These are phyloP conservation scores for Argya squamiceps DNA, from an alignment of 2,797 vertebrate species.

Conservation along the genomic window DNA sequence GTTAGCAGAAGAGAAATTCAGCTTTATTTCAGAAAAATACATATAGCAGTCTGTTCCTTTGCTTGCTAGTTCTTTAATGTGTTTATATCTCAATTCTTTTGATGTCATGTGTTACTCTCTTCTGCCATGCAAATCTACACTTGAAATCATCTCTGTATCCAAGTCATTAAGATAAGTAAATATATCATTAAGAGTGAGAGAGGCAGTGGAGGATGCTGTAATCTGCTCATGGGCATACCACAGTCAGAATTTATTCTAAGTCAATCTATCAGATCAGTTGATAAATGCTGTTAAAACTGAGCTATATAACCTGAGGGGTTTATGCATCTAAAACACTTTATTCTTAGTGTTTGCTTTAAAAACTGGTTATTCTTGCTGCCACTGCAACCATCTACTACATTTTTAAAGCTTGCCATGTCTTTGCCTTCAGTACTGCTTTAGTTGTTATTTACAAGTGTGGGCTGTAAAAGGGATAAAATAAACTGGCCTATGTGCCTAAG, in stretches of 20 bases:
- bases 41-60: neutral
- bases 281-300: neutral
- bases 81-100: neutral
- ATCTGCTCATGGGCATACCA: neutral
- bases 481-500: neutral
- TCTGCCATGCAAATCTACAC: neutral
- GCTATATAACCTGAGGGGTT: neutral
- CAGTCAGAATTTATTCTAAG: neutral
- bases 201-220: neutral
- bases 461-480: neutral
- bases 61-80: neutral
- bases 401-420: slow-evolving; percentile 2
- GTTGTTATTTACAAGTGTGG: slow-evolving; percentile 3
- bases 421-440: neutral
- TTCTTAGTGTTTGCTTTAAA: neutral
- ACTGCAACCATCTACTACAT: neutral
- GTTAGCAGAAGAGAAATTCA: neutral
- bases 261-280: neutral
- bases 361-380: neutral
- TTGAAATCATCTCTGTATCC: neutral
- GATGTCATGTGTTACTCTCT: neutral
- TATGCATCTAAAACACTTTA: neutral
- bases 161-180: neutral
- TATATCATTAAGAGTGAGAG: neutral
- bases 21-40: neutral